Evolutionary conservation across 2,888 invertebrate genomes (phyloP).

Genomic region (Omphaloscelis lunosa): DNA sequence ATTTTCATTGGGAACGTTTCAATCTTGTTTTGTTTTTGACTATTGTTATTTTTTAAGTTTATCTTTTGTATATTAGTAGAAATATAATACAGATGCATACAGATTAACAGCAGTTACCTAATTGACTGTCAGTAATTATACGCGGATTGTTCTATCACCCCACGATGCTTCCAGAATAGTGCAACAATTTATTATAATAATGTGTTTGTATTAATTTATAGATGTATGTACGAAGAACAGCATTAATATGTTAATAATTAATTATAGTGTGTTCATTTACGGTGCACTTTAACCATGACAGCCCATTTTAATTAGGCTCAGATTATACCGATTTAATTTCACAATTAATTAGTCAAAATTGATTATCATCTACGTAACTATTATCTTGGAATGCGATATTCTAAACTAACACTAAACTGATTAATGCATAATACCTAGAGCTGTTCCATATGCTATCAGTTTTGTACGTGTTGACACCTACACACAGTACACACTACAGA

Average conservation of each 20-base stretch:
- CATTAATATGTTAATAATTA: neutral
- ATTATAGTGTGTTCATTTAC: neutral
- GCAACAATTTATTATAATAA: neutral
- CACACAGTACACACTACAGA: neutral
- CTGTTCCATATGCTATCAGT: neutral
- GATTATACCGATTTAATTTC: neutral
- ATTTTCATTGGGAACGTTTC: conserved; percentile 5
- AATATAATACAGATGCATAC: neutral
- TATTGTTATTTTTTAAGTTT: neutral
- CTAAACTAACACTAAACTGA: neutral
- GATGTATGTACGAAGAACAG: neutral
- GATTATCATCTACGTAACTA: neutral
- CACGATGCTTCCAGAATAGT: neutral
- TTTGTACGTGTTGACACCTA: neutral
- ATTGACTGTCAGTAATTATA: conserved; percentile 25
- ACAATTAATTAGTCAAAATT: neutral
- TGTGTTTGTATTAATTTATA: neutral
- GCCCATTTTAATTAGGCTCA: neutral
- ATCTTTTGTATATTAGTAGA: neutral
- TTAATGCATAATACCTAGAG: neutral
- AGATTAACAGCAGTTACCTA: neutral
- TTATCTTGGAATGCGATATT: neutral
- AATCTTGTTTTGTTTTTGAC: conserved; percentile 6
- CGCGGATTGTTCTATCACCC: neutral
- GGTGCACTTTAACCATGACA: too few relatives aligned